Percentiles rank a stretch among this genome's conserved stretches.
These are phyloP conservation scores for Sinocyclocheilus rhinocerous DNA, from an alignment of 2,113 vertebrate species.

Conservation along the genomic window DNA sequence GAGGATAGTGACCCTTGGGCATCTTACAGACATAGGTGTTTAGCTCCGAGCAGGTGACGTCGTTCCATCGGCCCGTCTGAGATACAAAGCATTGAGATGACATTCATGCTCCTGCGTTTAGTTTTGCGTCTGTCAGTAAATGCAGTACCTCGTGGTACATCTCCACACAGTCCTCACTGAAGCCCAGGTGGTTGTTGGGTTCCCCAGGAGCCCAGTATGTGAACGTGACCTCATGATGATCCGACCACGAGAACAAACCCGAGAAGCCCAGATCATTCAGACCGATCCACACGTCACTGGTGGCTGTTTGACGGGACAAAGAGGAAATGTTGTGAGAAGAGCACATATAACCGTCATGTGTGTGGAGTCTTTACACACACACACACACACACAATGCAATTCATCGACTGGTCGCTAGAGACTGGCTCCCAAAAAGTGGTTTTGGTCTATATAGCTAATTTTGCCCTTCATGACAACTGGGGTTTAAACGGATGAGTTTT, in stretches of 20 bases:
- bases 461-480: too few species aligned
- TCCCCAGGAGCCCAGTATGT: constrained; percentile 79
- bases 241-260: constrained; percentile 74
- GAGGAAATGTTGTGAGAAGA: not conserved
- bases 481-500: too few species aligned
- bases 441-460: too few species aligned
- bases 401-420: too few species aligned
- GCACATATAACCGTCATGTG: not conserved
- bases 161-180: constrained; percentile 76
- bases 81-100: not conserved
- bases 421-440: too few species aligned
- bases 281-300: constrained; percentile 75
- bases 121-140: not conserved
- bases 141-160: constrained; percentile 70
- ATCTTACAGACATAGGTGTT: constrained; percentile 78
- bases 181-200: constrained; percentile 76
- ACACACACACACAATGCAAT: too few species aligned
- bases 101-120: not conserved
- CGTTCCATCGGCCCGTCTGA: constrained; percentile 78
- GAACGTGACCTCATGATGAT: constrained; percentile 67
- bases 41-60: constrained; percentile 72
- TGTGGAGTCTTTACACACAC: not conserved
- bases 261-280: constrained; percentile 69
- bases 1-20: constrained; percentile 75
- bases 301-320: constrained; percentile 59